phyloP scores from a whole-genome alignment of 2,113 vertebrate species.

The Pardalotus punctatus region DNA sequence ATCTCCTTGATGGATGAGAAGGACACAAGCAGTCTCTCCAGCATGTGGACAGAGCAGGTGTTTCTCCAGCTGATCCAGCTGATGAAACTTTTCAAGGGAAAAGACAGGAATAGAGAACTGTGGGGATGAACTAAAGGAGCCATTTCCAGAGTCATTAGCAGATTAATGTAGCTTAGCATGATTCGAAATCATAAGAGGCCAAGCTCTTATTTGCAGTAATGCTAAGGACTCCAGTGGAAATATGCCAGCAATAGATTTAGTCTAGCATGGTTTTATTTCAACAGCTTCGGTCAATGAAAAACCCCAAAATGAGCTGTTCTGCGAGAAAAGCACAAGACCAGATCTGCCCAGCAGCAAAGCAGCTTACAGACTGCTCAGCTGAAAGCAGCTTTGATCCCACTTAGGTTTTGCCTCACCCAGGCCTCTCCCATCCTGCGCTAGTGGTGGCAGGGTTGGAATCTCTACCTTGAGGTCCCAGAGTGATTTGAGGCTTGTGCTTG shows the following conservation, averaged over 20 bases:
- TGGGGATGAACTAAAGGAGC: constrained; percentile 36
- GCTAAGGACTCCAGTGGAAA: constrained; percentile 29
- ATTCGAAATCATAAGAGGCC: neutral
- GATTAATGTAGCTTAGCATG: constrained; percentile 39
- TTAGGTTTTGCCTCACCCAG: neutral
- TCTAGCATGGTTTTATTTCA: constrained; percentile 24
- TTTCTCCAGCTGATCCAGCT: constrained; percentile 2
- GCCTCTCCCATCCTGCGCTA: neutral
- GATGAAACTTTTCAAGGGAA: constrained; percentile 9
- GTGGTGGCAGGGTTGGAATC: neutral
- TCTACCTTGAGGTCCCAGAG: neutral
- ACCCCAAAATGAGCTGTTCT: neutral
- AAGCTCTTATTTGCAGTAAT: constrained; percentile 34
- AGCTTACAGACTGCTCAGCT: neutral
- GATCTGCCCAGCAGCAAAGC: constrained; percentile 1
- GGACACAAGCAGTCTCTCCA: neutral
- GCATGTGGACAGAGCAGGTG: constrained; percentile 53
- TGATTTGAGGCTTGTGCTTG: neutral
- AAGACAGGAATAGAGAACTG: neutral
- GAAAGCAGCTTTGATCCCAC: neutral
- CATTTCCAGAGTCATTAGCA: constrained; percentile 44
- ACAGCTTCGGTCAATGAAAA: neutral
- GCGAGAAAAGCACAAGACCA: neutral
- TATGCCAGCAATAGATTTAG: constrained; percentile 35
- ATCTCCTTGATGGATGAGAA: constrained; percentile 17